Percentiles rank a stretch among this genome's conserved stretches.
These are phyloP conservation scores for Megaceryle alcyon DNA, from an alignment of 2,797 vertebrate species.

Conservation along the genomic window DNA sequence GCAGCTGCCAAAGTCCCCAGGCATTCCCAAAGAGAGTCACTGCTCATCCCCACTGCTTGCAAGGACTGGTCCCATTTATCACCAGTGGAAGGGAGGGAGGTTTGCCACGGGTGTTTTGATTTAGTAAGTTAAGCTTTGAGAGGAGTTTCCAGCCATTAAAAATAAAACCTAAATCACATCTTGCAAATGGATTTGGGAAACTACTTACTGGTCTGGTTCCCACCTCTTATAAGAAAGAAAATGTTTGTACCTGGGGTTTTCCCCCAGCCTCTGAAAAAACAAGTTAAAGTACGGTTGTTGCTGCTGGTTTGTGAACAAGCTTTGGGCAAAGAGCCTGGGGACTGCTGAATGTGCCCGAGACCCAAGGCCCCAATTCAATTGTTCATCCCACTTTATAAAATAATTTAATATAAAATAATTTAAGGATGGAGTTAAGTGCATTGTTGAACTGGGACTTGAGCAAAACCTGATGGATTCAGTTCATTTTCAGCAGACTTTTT, in stretches of 20 bases:
- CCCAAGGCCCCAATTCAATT: not conserved
- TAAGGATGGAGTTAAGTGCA: not conserved
- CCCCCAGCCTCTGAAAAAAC: not conserved
- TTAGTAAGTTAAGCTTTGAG: not conserved
- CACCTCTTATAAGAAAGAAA: not conserved
- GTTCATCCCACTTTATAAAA: not conserved
- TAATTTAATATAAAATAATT: not conserved
- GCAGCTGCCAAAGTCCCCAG: not conserved
- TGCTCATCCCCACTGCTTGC: not conserved
- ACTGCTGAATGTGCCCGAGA: not conserved
- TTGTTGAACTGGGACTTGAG: not conserved
- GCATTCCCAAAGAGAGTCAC: not conserved
- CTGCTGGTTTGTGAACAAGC: not conserved
- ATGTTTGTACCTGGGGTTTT: not conserved
- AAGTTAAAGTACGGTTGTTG: not conserved
- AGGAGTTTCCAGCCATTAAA: not conserved
- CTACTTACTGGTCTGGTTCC: not conserved
- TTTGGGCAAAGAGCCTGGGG: not conserved
- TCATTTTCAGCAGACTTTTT: not conserved
- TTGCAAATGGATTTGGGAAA: not conserved
- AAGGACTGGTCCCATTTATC: not conserved
- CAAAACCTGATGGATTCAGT: not conserved
- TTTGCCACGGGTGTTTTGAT: not conserved
- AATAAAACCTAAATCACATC: not conserved
- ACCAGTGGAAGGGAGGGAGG: rapidly evolving